Conservation (phyloP, 2,113 vertebrate genomes). For the Leiothrix lutea region DNA sequence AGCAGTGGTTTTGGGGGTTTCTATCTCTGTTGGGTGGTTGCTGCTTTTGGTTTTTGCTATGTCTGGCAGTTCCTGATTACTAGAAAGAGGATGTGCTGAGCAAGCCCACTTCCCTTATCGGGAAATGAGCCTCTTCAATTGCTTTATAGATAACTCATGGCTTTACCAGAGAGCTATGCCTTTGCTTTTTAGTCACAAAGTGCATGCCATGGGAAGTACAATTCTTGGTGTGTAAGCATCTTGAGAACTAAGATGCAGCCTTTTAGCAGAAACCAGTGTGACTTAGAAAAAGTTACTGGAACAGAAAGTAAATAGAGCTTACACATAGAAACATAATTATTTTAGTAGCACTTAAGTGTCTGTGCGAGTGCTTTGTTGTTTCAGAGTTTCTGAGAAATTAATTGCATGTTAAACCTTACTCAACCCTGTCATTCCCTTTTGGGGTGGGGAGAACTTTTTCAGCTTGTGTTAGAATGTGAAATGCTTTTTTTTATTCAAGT, state of each 20-base stretch:
- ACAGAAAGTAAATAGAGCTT: neutral
- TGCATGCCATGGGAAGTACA: neutral
- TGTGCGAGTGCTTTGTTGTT: neutral
- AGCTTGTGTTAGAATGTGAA: neutral
- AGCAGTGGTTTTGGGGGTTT: neutral
- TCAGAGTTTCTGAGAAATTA: neutral
- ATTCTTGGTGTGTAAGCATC: neutral
- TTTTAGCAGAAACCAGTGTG: neutral
- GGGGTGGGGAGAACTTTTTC: neutral
- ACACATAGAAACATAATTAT: neutral
- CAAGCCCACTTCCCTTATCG: neutral
- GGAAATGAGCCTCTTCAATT: neutral
- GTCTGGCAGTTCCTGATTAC: neutral
- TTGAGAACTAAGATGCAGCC: neutral
- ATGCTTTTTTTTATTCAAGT: neutral
- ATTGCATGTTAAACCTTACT: neutral
- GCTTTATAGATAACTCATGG: neutral
- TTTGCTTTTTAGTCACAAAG: conserved; percentile 43
- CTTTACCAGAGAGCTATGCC: neutral
- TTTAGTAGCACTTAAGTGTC: neutral
- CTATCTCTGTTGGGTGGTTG: neutral
- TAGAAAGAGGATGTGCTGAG: neutral
- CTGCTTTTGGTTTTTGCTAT: neutral
- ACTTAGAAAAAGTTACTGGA: neutral
- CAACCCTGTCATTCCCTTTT: neutral